Percentiles rank a stretch among this genome's conserved stretches.
These are phyloP conservation scores for Phasia obesa DNA, from an alignment of 2,888 invertebrate species.

Conservation along the genomic window DNA sequence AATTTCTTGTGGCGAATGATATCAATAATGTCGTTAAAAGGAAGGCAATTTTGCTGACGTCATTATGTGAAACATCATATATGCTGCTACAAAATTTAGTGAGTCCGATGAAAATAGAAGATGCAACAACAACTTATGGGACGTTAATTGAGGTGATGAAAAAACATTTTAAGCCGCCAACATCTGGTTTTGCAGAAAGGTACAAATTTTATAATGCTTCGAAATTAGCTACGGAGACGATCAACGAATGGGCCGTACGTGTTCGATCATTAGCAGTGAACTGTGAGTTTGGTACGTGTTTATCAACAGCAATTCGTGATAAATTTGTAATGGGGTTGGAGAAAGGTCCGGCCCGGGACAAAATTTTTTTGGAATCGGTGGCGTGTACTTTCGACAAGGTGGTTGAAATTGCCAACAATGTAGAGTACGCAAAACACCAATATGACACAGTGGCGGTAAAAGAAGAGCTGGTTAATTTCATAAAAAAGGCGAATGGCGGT, in stretches of 20 bases:
- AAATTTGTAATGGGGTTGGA: slow-evolving; percentile 66
- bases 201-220: slow-evolving; percentile 67
- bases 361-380: slow-evolving; percentile 65
- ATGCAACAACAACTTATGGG: slow-evolving; percentile 34
- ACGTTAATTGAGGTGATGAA: slow-evolving; percentile 47
- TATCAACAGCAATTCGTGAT: slow-evolving; percentile 51
- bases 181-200: slow-evolving; percentile 68
- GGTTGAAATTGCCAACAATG: slow-evolving; percentile 59
- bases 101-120: slow-evolving; percentile 55
- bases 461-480: slow-evolving; percentile 33
- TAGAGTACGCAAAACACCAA: slow-evolving; percentile 59
- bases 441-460: slow-evolving; percentile 50
- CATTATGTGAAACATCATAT: slow-evolving; percentile 54
- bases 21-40: slow-evolving; percentile 43
- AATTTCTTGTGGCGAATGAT: slow-evolving; percentile 61
- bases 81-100: slow-evolving; percentile 59
- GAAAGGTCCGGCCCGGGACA: slow-evolving; percentile 64
- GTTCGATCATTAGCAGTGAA: slow-evolving; percentile 62
- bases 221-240: slow-evolving; percentile 52
- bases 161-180: slow-evolving; percentile 66
- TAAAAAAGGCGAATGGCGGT: slow-evolving; percentile 11
- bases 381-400: slow-evolving; percentile 47
- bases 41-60: slow-evolving; percentile 65
- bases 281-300: slow-evolving; percentile 54
- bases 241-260: slow-evolving; percentile 69